Evolutionary conservation across 2,113 vertebrate genomes (phyloP).

Genomic region (Zapornia atra): DNA sequence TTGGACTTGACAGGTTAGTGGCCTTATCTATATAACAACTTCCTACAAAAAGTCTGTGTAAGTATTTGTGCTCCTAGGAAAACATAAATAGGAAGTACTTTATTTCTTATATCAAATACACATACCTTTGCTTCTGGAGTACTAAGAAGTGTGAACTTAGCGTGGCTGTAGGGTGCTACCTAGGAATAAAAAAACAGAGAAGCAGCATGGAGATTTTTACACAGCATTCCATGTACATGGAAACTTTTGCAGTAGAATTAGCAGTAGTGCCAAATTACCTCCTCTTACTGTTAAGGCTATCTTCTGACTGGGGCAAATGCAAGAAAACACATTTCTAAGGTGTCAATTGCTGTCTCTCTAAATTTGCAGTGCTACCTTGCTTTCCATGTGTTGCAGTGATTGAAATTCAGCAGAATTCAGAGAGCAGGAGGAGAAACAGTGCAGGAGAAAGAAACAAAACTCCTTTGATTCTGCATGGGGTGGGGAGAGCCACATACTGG

Average conservation of each 20-base stretch:
- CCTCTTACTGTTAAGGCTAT: background rate
- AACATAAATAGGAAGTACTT: background rate
- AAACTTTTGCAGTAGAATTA: background rate
- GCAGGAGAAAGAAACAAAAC: background rate
- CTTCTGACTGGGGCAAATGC: background rate
- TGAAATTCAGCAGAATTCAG: background rate
- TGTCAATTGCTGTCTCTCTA: background rate
- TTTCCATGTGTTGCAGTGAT: background rate
- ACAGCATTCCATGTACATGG: background rate
- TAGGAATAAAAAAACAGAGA: background rate
- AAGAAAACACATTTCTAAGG: background rate
- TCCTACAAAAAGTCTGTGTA: background rate
- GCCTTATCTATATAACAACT: background rate
- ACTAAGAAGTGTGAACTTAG: background rate
- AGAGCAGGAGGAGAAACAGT: background rate
- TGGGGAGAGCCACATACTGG: background rate
- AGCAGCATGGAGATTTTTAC: background rate
- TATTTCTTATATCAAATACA: background rate
- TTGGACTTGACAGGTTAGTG: background rate
- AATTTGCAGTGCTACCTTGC: background rate
- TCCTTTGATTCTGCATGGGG: background rate
- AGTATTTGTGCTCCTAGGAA: background rate
- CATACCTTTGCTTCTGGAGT: background rate
- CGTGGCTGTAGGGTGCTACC: background rate
- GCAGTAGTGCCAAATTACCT: background rate